These are phyloP conservation scores for Coreoperca whiteheadi DNA, from an alignment of 2,113 vertebrate species.

Conservation along the genomic window DNA sequence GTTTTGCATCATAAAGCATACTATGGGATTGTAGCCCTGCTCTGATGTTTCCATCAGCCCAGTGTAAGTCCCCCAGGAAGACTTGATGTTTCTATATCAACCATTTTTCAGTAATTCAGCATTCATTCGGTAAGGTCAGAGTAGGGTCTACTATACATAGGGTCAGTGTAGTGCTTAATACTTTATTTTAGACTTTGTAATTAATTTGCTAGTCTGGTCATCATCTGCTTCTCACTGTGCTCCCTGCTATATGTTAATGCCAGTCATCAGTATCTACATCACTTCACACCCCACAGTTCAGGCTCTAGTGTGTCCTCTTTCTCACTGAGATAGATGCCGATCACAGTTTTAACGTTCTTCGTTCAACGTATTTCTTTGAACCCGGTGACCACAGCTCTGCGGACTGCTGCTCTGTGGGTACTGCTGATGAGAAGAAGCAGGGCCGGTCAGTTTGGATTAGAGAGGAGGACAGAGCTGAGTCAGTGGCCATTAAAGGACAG, in stretches of 20 bases:
- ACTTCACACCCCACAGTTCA: not conserved
- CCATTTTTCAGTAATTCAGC: not conserved
- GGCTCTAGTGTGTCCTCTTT: not conserved
- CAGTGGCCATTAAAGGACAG: slow-evolving; percentile 51
- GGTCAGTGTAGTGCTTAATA: not conserved
- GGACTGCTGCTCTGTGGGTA: not conserved
- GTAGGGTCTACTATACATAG: not conserved
- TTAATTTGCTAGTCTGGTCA: not conserved
- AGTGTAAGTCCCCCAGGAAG: not conserved
- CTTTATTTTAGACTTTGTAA: not conserved
- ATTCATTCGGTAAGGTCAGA: not conserved
- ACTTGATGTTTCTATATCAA: not conserved
- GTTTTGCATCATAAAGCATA: not conserved
- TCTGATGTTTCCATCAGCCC: not conserved
- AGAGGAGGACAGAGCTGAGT: slow-evolving; percentile 51
- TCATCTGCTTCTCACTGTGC: not conserved
- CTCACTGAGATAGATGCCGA: not conserved
- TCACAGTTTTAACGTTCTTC: not conserved
- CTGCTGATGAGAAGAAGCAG: slow-evolving; percentile 51
- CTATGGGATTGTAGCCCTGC: not conserved
- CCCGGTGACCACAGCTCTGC: slow-evolving; percentile 14
- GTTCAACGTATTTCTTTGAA: slow-evolving; percentile 43
- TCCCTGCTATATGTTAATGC: not conserved
- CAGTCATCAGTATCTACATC: not conserved
- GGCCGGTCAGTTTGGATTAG: slow-evolving; percentile 30